These are phyloP conservation scores for Oxyteleia sp. DNA, from an alignment of 2,888 invertebrate genomes.

Conservation along the genomic window DNA sequence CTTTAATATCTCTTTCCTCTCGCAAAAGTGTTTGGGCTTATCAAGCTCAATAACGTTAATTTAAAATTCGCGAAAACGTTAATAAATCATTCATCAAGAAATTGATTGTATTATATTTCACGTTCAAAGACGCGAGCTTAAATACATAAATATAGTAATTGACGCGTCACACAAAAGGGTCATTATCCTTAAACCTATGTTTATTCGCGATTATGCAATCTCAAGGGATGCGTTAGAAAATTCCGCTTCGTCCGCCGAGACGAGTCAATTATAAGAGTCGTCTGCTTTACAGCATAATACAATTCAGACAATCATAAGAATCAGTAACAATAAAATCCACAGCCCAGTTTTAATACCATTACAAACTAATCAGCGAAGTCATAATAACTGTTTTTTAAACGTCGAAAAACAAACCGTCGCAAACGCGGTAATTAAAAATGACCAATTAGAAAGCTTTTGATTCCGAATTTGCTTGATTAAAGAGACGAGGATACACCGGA, in stretches of 20 bases:
- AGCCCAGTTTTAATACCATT: conserved; percentile 52
- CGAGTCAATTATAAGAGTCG: conserved; percentile 66
- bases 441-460: conserved; percentile 45
- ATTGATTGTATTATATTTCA: conserved; percentile 36
- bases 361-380: too few species aligned
- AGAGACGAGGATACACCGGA: too few species aligned
- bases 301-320: conserved; percentile 66
- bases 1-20: too few species aligned
- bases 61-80: conserved; percentile 3
- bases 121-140: conserved; percentile 37
- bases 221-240: conserved; percentile 65
- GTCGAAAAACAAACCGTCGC: not conserved
- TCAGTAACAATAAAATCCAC: conserved; percentile 63
- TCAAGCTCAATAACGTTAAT: too few species aligned
- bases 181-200: conserved; percentile 68
- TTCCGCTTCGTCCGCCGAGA: conserved; percentile 66
- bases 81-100: conserved; percentile 28
- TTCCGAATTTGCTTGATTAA: conserved; percentile 19
- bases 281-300: conserved; percentile 65
- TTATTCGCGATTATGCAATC: conserved; percentile 69
- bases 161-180: conserved; percentile 63
- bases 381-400: conserved; percentile 24
- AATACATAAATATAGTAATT: conserved; percentile 61
- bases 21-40: too few species aligned
- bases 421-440: conserved; percentile 15